These are phyloP conservation scores for Phania funesta DNA, from an alignment of 2,888 invertebrate genomes.

Conservation along the genomic window DNA sequence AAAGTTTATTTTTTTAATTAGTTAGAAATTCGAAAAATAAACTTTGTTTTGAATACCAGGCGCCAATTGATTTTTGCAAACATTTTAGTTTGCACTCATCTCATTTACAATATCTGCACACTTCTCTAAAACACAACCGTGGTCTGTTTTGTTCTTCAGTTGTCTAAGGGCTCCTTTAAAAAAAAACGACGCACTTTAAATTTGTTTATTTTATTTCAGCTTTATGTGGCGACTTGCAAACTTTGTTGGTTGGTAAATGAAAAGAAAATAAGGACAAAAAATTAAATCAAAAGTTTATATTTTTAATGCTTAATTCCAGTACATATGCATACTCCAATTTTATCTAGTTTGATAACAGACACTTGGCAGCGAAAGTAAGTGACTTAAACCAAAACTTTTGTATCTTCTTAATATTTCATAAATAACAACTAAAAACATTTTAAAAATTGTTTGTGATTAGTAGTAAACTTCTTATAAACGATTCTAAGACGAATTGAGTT, in stretches of 20 bases:
- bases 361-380: no score
- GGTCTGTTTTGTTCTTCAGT: neutral
- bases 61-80: conserved; percentile 44
- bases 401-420: no score
- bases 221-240: conserved; percentile 43
- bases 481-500: no score
- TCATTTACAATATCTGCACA: neutral
- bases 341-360: neutral
- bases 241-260: neutral
- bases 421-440: no score
- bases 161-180: neutral
- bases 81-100: conserved; percentile 1
- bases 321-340: neutral
- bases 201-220: conserved; percentile 40
- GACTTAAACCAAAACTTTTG: no score
- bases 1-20: conserved; percentile 33
- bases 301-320: neutral
- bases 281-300: neutral
- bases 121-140: neutral
- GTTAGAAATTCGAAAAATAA: conserved; percentile 1
- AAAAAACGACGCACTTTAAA: neutral
- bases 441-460: no score
- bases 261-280: conserved; percentile 11
- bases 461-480: no score
- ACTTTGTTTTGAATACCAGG: conserved; percentile 46